These are phyloP conservation scores for Oncorhynchus masou DNA, from an alignment of 2,113 vertebrate genomes.

Conservation along the genomic window DNA sequence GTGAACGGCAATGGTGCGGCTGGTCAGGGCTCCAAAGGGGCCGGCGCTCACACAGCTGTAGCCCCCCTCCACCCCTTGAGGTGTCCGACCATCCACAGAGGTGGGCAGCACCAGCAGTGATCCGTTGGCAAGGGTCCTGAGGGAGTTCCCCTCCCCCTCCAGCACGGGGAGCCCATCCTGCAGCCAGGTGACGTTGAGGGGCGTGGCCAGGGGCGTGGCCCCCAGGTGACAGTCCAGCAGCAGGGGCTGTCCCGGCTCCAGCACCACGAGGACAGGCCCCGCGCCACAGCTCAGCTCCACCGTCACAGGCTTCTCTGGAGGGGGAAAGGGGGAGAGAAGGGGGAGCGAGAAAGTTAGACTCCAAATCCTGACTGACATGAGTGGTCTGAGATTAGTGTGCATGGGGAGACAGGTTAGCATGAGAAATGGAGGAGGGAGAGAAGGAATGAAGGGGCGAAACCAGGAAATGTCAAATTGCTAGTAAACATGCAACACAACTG, in stretches of 20 bases:
- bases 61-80: slow-evolving; percentile 73
- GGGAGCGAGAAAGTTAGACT: background rate
- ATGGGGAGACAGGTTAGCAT: background rate
- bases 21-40: slow-evolving; percentile 83
- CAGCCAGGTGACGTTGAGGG: slow-evolving; percentile 84
- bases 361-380: slow-evolving; percentile 1
- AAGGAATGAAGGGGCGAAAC: background rate
- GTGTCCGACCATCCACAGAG: slow-evolving; percentile 49
- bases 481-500: too few relatives aligned
- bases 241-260: slow-evolving; percentile 78
- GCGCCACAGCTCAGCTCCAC: slow-evolving; percentile 88
- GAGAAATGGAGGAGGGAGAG: background rate
- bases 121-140: slow-evolving; percentile 80
- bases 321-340: slow-evolving; percentile 21
- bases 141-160: slow-evolving; percentile 68
- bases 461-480: too few relatives aligned
- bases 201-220: slow-evolving; percentile 61
- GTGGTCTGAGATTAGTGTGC: background rate
- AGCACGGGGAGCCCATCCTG: slow-evolving; percentile 76
- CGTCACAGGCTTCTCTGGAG: slow-evolving; percentile 77
- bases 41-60: slow-evolving; percentile 86
- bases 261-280: slow-evolving; percentile 81
- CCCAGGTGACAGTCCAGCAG: slow-evolving; percentile 85
- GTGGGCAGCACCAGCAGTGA: slow-evolving; percentile 78
- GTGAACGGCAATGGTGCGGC: slow-evolving; percentile 82